A percentile compares a stretch with the other conserved stretches of the same genome.
phyloP scores from a whole-genome alignment of 53 echinoderm and acorn worm species.

The Apostichopus leukothele region DNA sequence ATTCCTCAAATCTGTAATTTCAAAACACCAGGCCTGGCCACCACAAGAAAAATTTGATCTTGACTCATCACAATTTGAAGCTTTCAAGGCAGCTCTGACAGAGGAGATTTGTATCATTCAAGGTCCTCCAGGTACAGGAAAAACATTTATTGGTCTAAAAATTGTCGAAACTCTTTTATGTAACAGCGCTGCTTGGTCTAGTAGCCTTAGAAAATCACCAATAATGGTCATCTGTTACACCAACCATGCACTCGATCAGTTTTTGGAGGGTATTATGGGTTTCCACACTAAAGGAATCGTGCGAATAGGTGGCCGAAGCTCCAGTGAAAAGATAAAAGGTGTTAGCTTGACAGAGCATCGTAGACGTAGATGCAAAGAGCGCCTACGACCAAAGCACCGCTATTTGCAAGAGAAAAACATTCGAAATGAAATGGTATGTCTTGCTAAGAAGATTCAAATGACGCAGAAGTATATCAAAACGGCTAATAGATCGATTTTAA shows the following conservation, averaged over 20 bases:
- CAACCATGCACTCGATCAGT: conserved; percentile 89
- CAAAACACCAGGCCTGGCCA: conserved; percentile 49
- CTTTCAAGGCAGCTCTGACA: conserved; percentile 79
- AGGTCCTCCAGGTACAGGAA: conserved; percentile 93
- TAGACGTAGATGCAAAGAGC: conserved; percentile 17
- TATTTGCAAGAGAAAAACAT: conserved; percentile 36
- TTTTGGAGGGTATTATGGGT: conserved; percentile 71
- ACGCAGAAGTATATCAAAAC: conserved; percentile 49
- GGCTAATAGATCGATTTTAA: conserved; percentile 64
- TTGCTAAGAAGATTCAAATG: conserved; percentile 54
- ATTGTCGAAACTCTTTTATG: conserved; percentile 59
- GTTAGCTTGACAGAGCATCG: neutral
- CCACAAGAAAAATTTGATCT: conserved; percentile 44
- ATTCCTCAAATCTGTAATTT: neutral
- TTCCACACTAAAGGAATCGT: conserved; percentile 67
- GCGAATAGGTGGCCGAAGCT: conserved; percentile 47
- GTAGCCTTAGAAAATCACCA: conserved; percentile 51
- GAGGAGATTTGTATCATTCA: conserved; percentile 82
- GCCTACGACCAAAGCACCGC: neutral
- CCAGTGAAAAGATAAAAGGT: conserved; percentile 22
- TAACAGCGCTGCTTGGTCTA: conserved; percentile 67
- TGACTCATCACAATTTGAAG: conserved; percentile 75
- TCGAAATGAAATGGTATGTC: conserved; percentile 38
- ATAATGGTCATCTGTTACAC: conserved; percentile 78
- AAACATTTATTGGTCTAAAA: conserved; percentile 87